A percentile compares a stretch with the other conserved stretches of the same genome.
phyloP scores from a whole-genome alignment of 2,888 invertebrate species.

The Corbicula japonica region DNA sequence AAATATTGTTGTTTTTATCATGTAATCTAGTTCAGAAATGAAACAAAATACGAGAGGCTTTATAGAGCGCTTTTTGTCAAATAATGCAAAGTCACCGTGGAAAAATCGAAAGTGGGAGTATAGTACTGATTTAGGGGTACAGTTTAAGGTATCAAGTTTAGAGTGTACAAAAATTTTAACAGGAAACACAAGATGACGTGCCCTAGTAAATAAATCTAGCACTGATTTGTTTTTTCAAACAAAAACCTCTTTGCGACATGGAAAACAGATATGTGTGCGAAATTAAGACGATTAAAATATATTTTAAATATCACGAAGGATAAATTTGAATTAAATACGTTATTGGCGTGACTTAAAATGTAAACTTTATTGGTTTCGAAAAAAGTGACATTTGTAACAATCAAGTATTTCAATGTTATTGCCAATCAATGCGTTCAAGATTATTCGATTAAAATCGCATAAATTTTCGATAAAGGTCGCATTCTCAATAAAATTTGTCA shows the following conservation, averaged over 20 bases:
- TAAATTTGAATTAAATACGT: slow-evolving; percentile 19
- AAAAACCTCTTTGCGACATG: slow-evolving; percentile 6
- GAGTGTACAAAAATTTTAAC: neutral
- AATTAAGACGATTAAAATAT: slow-evolving; percentile 13
- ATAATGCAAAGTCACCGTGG: neutral
- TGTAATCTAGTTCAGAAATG: no score
- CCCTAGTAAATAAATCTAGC: slow-evolving; percentile 16
- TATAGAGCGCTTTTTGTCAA: no score
- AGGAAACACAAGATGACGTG: neutral
- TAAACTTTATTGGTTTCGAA: slow-evolving; percentile 14
- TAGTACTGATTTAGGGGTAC: neutral
- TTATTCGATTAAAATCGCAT: slow-evolving; percentile 27
- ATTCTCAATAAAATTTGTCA: slow-evolving; percentile 24
- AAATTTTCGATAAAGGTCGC: slow-evolving; percentile 27
- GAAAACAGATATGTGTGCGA: slow-evolving; percentile 29
- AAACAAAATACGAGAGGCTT: no score
- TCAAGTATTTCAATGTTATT: neutral
- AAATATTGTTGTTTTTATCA: no score
- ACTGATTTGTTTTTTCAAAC: slow-evolving; percentile 3
- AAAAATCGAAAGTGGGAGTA: neutral
- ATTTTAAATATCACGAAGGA: neutral
- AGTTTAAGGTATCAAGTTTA: slow-evolving; percentile 4
- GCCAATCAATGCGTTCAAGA: neutral
- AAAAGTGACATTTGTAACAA: slow-evolving; percentile 31
- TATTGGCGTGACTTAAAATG: slow-evolving; percentile 12